Base-by-base conservation (phyloP, 2,888 invertebrate genomes). In the Euzetes globulus region DNA sequence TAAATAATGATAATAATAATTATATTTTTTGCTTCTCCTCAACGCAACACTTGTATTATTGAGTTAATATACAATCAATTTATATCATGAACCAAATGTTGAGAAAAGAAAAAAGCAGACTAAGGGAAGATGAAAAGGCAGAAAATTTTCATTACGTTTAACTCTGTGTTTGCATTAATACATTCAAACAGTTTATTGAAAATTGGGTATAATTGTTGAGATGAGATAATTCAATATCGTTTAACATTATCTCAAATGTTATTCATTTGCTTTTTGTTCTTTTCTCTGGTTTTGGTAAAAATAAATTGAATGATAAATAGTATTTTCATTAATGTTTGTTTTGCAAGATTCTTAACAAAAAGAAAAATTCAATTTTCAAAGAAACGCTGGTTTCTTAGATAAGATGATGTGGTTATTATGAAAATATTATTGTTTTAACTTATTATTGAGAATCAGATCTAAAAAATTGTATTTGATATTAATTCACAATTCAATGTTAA, bases 171-270 rank as follows among this genome's bases (percentile, higher is more conserved):
- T 63, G 33, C 29, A 4, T 63, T 9, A 13, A n/a, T 60, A 27
- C 58, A 60, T 55, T 55, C 55, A 58, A 58, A 7, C 7, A 27
- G 19, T 58, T 17, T 27, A 15, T 63, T 55, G 55, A 22, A 63
- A 6, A 63, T 25, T 33, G 6, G n/a, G 4, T 29, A 25, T 25
- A 63, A 33, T 63, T 63, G 17, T 29, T 58, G 5, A 25, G 29
- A 29, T 63, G 33, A 63, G 29, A 33, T 33, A 63, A 63, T 63
- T 33, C 29, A 63, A 63, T 33, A 63, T 27, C 25, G 33, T 63
- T 63, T 63, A 63, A 29, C 25, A 33, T 63, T 63, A 63, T 63
- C 63, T 63, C 27, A 63, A 33, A 63, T 63, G 33, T 33, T 63
- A 63, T 63, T 63, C 63, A 63, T 63, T 13, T 63, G 13, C 29